Conservation (phyloP, 1,140 invertebrate genomes). For the Danaus melanippus region DNA sequence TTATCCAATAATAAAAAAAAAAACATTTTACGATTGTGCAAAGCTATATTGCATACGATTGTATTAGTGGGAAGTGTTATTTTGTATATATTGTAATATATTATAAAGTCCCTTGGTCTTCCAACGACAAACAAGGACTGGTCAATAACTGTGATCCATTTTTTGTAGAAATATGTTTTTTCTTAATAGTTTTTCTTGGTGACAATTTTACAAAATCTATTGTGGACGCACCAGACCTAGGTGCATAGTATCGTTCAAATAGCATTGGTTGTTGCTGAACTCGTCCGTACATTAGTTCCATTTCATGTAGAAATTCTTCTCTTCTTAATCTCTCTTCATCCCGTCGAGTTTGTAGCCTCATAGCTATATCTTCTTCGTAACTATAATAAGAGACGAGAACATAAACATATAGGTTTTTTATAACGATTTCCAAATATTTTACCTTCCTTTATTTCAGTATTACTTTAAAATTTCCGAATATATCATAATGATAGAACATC, state of each 20-base stretch:
- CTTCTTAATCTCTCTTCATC: constrained; percentile 78
- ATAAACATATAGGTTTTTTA: too few species aligned
- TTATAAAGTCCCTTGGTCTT: constrained; percentile 1
- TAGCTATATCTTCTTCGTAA: constrained; percentile 78
- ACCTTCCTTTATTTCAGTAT: too few species aligned
- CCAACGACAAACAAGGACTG: constrained; percentile 17
- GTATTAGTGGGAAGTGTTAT: too few species aligned
- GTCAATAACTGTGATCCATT: constrained; percentile 27
- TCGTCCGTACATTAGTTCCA: constrained; percentile 80
- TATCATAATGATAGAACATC: too few species aligned
- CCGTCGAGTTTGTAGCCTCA: constrained; percentile 75
- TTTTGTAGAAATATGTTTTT: constrained; percentile 28
- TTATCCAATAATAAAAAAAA: too few species aligned
- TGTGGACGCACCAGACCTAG: constrained; percentile 43
- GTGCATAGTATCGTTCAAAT: constrained; percentile 80
- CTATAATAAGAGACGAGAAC: constrained; percentile 43
- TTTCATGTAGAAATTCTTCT: constrained; percentile 78
- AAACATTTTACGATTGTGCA: too few species aligned
- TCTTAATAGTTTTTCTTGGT: constrained; percentile 46
- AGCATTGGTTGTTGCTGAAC: constrained; percentile 79
- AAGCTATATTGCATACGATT: too few species aligned
- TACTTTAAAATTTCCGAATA: too few species aligned
- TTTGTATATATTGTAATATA: too few species aligned
- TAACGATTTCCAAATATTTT: too few species aligned
- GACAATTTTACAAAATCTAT: constrained; percentile 42